Base-by-base conservation (phyloP, 2,797 vertebrate species). In the Fringilla coelebs region DNA sequence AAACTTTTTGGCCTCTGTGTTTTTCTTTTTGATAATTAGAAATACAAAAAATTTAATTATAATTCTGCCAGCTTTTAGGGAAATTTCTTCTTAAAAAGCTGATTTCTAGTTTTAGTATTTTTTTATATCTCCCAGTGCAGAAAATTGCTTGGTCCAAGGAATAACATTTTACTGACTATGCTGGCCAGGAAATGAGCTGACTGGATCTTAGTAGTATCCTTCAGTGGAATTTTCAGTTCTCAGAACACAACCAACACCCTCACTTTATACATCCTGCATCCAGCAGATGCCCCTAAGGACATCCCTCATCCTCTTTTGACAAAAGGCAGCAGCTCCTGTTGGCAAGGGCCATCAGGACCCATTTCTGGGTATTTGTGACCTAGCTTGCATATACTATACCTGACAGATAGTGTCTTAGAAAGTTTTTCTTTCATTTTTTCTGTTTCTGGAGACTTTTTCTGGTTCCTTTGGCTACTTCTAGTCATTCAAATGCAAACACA, bases 181-280 rank as follows among this genome's bases (percentile, higher is more conserved):
- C 45, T 88, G 70, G 43, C 43, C 66, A 84, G 88, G 74, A 91
- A 92, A 92, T 61, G 25, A 93, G 45, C 29, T 81, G 74, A 94
- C 71, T 84, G 60, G 21, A 88, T 66, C 54, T 85, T n/a, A 40
- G 38, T 24, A 68, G 61, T 45, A 80, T 66, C 75, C 41, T 89
- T 68, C 61, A 65, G 38, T 38, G 51, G 34, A 94, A 84, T 65
- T 92, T 78, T 48, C 55, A 79, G 48, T 70, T 87, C 85, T 77
- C 57, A 70, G 60, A 92, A 74, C 8, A 57, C 38, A 71, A 85
- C 24, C 73, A 93, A 55, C 51, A 90, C 51, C 55, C 71, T 87
- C 32, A 48, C 48, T 92, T 70, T 11, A 75, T 22, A 61, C 0
- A 10, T 84, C 13, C 66, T 86, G 36, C 55, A 76, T 52, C 34